Base-by-base conservation (phyloP, 2,797 vertebrate species). In the Hypotaenidia okinawae region DNA sequence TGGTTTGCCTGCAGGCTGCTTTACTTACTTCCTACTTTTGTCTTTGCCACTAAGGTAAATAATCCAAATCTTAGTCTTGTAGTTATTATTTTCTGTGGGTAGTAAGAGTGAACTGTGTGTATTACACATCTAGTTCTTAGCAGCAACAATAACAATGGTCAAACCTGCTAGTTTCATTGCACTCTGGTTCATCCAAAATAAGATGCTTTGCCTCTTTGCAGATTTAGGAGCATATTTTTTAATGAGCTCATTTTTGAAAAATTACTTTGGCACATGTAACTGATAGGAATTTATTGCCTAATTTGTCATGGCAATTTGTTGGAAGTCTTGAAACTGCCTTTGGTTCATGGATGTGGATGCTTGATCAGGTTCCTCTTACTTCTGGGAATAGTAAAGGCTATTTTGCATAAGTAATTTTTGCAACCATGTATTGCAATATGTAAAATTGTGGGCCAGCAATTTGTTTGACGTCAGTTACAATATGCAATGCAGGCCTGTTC, bases 31-130 rank as follows among this genome's bases (percentile, higher is more conserved):
- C n/a, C 59, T 72, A 32, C 27, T 62, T 70, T 67, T 41, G 27
- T 68, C 43, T 81, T 76, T 84, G 61, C 37, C 37, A 47, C 55
- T 62, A 51, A 66, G 59, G 61, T 90, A 86, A 77, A 86, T 77
- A 73, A 35, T 72, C 51, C 52, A 13, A 51, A 58, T 66, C 52
- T 61, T 62, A 16, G 17, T 67, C 45, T 72, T 30, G 24, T 10
- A 57, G 35, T 49, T 89, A 30, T 72, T 66, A 17, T 85, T 54
- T 81, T 52, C n/a, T 72, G 54, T 81, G 58, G 33, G 32, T 27
- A 72, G 25, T 24, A 49, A 45, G 37, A 49, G 8, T 52, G 52
- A 88, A 58, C 14, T 52, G 49, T 2, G 0, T 0, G 0, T 35
- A 11, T 70, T 58, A 35, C 37, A 63, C 23, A 13, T 63, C 1